Conservation (phyloP, 2,113 vertebrate species). For the Anoplopoma fimbria region DNA sequence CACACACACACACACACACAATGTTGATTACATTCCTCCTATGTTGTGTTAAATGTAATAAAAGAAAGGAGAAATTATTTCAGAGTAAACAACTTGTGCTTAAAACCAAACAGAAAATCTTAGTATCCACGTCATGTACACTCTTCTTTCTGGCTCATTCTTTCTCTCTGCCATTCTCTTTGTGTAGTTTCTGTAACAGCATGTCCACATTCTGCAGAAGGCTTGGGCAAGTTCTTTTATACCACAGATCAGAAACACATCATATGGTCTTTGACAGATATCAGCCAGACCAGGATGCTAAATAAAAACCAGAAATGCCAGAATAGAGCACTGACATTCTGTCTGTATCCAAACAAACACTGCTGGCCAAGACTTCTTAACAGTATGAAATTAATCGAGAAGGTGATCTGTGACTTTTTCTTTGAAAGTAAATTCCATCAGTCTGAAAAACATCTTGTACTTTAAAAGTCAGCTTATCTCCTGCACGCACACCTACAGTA, state of each 20-base stretch:
- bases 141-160: conserved; percentile 20
- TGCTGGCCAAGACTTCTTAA: conserved; percentile 4
- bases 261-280: conserved; percentile 64
- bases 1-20: conserved; percentile 1
- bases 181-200: conserved; percentile 45
- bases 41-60: conserved; percentile 22
- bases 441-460: conserved; percentile 21
- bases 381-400: conserved; percentile 48
- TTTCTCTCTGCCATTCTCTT: conserved; percentile 47
- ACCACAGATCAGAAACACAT: conserved; percentile 67
- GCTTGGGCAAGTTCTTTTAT: conserved; percentile 52
- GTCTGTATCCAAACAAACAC: conserved; percentile 52
- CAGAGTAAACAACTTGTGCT: conserved; percentile 5
- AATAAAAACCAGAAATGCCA: conserved; percentile 57
- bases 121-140: conserved; percentile 47
- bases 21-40: conserved; percentile 20
- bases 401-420: conserved; percentile 35
- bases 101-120: conserved; percentile 30
- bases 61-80: conserved; percentile 14
- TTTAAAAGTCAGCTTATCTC: conserved; percentile 32
- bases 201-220: conserved; percentile 51
- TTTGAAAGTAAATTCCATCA: conserved; percentile 38
- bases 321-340: conserved; percentile 49
- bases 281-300: conserved; percentile 46
- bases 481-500: conserved; percentile 10